Evolutionary conservation across 2,113 vertebrate genomes (phyloP).

Genomic region (Laticauda colubrina): DNA sequence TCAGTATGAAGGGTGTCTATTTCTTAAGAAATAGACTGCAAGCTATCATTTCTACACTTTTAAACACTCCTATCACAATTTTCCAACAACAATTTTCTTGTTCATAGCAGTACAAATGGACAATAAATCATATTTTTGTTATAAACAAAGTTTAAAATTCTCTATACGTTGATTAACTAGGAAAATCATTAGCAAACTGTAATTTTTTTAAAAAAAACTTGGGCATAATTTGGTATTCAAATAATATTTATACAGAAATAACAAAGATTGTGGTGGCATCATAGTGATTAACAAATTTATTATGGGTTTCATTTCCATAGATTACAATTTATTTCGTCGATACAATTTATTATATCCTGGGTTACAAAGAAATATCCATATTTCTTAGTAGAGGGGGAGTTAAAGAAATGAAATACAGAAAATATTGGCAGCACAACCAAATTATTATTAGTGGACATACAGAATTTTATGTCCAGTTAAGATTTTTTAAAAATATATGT

Average conservation of each 20-base stretch:
- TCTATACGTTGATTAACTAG: conserved; percentile 22
- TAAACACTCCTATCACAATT: conserved; percentile 52
- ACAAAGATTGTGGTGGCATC: neutral
- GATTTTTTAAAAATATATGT: neutral
- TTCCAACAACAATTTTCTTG: conserved; percentile 43
- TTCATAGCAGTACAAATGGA: conserved; percentile 46
- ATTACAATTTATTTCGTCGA: neutral
- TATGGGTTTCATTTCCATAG: neutral
- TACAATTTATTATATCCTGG: neutral
- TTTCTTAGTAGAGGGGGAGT: neutral
- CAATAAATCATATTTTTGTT: conserved; percentile 48
- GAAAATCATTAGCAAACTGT: neutral
- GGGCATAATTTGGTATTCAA: neutral
- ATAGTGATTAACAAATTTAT: neutral
- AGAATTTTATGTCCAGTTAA: neutral
- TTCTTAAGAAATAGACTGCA: conserved; percentile 52
- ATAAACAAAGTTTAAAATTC: conserved; percentile 29
- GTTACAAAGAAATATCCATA: neutral
- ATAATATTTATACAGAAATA: neutral
- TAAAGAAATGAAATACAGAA: neutral
- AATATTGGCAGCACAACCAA: neutral
- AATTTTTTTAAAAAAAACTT: neutral
- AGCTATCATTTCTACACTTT: conserved; percentile 51
- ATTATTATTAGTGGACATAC: neutral
- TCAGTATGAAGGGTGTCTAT: conserved; percentile 65